Evolutionary conservation across 1,140 invertebrate species (phyloP).

Genomic region (Drosophila pachea): DNA sequence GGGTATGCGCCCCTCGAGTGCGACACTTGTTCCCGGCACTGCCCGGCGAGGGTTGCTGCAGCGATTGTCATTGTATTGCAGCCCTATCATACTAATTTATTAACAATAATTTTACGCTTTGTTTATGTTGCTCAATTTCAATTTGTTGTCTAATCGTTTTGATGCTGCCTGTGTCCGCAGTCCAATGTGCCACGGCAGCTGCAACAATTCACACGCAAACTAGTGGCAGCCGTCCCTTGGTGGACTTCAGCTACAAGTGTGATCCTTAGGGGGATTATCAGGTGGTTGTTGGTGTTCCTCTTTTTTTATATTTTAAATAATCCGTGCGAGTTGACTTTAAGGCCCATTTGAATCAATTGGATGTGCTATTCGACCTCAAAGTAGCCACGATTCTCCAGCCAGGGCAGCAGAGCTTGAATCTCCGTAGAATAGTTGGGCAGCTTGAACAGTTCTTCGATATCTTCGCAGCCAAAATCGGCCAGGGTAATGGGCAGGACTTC

Average conservation of each 20-base stretch:
- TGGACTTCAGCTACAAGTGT: conserved; percentile 44
- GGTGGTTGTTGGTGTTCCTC: conserved; percentile 43
- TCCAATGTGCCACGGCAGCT: conserved; percentile 54
- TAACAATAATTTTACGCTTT: conserved; percentile 78
- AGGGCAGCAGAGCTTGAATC: conserved; percentile 52
- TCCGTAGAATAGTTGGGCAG: conserved; percentile 28
- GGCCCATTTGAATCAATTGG: neutral
- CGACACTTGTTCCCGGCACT: conserved; percentile 67
- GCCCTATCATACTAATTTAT: conserved; percentile 54
- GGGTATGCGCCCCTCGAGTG: conserved; percentile 34
- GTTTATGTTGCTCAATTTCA: conserved; percentile 66
- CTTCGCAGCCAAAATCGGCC: conserved; percentile 20
- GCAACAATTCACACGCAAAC: conserved; percentile 59
- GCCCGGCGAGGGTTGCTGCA: conserved; percentile 49
- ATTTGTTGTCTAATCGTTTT: conserved; percentile 44
- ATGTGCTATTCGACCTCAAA: conserved; percentile 43
- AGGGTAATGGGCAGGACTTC: conserved; percentile 53
- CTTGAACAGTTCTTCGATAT: conserved; percentile 46
- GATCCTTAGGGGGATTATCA: conserved; percentile 59
- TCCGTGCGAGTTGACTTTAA: neutral
- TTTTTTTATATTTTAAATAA: neutral
- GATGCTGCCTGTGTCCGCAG: conserved; percentile 17
- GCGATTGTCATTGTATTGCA: conserved; percentile 54
- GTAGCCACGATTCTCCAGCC: conserved; percentile 63
- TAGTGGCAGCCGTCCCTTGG: conserved; percentile 19